Percentiles rank a stretch among this genome's conserved stretches.
phyloP scores from a whole-genome alignment of 2,797 vertebrate genomes.

The Varecia variegata region DNA sequence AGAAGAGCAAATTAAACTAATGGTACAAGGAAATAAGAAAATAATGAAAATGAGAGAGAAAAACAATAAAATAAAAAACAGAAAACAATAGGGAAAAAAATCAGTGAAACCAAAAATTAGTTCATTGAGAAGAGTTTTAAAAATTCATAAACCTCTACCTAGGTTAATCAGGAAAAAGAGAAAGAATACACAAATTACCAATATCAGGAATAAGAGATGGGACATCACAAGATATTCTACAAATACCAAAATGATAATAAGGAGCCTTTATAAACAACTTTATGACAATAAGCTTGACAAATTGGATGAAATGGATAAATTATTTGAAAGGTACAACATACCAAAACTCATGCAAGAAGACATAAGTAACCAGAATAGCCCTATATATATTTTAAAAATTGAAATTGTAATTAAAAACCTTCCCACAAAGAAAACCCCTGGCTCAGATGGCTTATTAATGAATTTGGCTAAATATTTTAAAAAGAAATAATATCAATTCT shows the following conservation, averaged over 20 bases:
- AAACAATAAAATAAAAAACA: neutral
- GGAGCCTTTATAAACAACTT: neutral
- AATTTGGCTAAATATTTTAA: neutral
- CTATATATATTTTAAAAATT: neutral
- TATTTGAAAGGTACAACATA: neutral
- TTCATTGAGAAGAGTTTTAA: neutral
- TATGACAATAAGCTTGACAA: neutral
- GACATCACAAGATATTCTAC: neutral
- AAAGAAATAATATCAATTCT: neutral
- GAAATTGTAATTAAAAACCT: neutral
- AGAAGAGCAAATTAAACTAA: neutral
- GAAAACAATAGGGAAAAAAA: neutral
- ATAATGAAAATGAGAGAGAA: neutral
- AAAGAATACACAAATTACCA: neutral
- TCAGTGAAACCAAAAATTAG: neutral
- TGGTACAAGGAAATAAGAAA: neutral
- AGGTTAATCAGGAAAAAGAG: neutral
- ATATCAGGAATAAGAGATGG: neutral
- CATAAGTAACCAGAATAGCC: neutral
- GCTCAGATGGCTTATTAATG: neutral
- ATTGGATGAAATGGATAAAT: neutral
- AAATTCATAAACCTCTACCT: neutral
- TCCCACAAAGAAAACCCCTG: neutral
- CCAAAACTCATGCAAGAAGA: neutral
- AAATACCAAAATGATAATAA: slow-evolving; percentile 12